A percentile compares a stretch with the other conserved stretches of the same genome.
Evolutionary conservation across 2,888 invertebrate genomes (phyloP).

Genomic region (Hecatera dysodea): DNA sequence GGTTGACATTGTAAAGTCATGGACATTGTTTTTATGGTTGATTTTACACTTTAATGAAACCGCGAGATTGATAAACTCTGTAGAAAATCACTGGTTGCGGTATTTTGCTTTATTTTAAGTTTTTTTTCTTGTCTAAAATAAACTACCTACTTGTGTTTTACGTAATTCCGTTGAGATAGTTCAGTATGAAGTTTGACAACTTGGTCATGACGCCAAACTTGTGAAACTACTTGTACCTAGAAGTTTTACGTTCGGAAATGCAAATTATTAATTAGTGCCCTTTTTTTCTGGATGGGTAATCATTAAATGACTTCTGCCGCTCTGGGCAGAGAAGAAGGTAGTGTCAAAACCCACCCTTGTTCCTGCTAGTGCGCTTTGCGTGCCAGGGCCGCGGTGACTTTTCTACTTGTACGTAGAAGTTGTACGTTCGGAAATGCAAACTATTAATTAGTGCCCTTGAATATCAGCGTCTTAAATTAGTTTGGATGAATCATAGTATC

Average conservation of each 20-base stretch:
- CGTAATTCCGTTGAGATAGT: background rate
- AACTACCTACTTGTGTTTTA: background rate
- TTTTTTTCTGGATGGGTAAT: too few relatives aligned
- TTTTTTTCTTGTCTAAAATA: background rate
- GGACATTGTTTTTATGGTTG: slow-evolving; percentile 1
- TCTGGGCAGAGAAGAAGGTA: too few relatives aligned
- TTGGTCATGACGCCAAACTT: background rate
- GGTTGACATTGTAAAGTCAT: background rate
- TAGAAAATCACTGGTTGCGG: background rate
- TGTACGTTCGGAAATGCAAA: too few relatives aligned
- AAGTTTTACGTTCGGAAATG: background rate
- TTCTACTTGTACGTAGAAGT: too few relatives aligned
- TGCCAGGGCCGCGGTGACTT: too few relatives aligned
- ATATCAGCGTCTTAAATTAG: background rate
- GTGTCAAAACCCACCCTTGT: too few relatives aligned
- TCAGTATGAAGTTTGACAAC: background rate
- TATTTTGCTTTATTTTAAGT: background rate
- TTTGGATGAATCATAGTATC: background rate
- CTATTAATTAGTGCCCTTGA: background rate
- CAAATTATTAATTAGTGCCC: too few relatives aligned
- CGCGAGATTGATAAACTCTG: background rate
- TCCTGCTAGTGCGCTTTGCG: too few relatives aligned
- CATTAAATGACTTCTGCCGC: too few relatives aligned
- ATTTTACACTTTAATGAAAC: background rate
- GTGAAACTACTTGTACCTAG: background rate